Percentiles rank a stretch among this genome's conserved stretches.
Evolutionary conservation across 2,888 invertebrate genomes (phyloP).

Genomic region (Boloria euphrosyne): DNA sequence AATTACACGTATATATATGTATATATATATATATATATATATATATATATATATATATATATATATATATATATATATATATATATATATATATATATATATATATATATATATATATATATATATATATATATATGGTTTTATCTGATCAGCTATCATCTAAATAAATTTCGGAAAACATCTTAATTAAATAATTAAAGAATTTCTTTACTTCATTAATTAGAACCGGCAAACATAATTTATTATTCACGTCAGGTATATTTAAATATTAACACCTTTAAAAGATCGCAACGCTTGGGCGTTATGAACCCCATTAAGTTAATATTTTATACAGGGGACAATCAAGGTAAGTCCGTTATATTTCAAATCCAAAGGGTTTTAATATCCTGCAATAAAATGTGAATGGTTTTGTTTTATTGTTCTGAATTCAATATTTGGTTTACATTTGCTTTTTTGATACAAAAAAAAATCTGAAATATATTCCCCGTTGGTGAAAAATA

Average conservation of each 20-base stretch:
- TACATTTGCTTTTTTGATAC: neutral
- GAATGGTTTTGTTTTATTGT: slow-evolving; percentile 3
- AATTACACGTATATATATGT: too few species aligned
- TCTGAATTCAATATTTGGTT: slow-evolving; percentile 9
- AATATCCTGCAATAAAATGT: slow-evolving; percentile 20
- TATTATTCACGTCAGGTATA: slow-evolving; percentile 11
- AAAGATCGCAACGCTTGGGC: slow-evolving; percentile 14
- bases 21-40: too few species aligned
- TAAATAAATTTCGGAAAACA: too few species aligned
- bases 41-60: too few species aligned
- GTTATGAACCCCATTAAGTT: slow-evolving; percentile 20
- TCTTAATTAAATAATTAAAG: neutral
- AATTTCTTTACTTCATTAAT: neutral
- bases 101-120: too few species aligned
- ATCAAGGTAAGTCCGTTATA: slow-evolving; percentile 25
- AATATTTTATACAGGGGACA: slow-evolving; percentile 30
- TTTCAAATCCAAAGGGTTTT: slow-evolving; percentile 15
- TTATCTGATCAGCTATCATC: too few species aligned
- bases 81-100: too few species aligned
- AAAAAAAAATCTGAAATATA: neutral
- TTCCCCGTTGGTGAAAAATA: neutral
- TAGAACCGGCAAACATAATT: neutral
- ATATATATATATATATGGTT: too few species aligned
- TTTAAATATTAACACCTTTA: slow-evolving; percentile 19
- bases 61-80: too few species aligned